phyloP scores from a whole-genome alignment of 2,888 invertebrate species.

The Lacanobia wlatinum region DNA sequence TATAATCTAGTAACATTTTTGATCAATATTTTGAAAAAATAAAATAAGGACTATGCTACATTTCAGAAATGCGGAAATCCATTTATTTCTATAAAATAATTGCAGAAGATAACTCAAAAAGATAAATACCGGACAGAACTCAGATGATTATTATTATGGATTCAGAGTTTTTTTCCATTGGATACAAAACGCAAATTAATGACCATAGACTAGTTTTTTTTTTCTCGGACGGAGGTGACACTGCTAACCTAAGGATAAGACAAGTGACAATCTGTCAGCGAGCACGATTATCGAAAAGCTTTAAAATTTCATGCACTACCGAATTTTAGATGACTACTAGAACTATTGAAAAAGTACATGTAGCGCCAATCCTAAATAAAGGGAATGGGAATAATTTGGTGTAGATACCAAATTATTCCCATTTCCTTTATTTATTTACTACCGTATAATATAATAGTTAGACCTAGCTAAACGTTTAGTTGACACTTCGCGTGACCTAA shows the following conservation, averaged over 20 bases:
- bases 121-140: neutral
- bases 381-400: no score
- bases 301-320: no score
- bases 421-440: no score
- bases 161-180: neutral
- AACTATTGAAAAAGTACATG: no score
- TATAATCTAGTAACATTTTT: neutral
- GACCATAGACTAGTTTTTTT: neutral
- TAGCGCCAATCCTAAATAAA: no score
- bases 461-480: no score
- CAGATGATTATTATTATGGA: no score
- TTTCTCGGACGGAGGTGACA: neutral
- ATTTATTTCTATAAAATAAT: neutral
- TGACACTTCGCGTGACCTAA: no score
- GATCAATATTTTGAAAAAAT: neutral
- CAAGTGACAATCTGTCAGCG: neutral
- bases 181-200: neutral
- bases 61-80: neutral
- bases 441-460: no score
- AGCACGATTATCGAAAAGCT: neutral
- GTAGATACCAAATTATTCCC: no score
- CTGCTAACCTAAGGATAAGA: neutral
- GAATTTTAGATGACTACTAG: no score
- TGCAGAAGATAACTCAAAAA: neutral
- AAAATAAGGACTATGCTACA: neutral